These are phyloP conservation scores for Drosophila mercatorum DNA, from an alignment of 2,888 invertebrate species.

Conservation along the genomic window DNA sequence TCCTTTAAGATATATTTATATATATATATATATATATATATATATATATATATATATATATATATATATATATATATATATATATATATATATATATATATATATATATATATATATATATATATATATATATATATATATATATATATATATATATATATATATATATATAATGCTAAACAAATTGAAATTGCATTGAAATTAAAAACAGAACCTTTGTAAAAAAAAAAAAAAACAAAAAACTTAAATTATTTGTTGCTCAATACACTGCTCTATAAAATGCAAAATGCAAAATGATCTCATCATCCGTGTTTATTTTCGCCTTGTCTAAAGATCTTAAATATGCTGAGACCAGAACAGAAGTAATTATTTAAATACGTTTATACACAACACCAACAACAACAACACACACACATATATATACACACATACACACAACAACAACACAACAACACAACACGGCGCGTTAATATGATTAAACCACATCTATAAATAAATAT, in stretches of 20 bases:
- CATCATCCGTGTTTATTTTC: conserved; percentile 85
- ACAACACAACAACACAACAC: conserved; percentile 57
- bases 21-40: neutral
- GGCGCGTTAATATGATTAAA: conserved; percentile 63
- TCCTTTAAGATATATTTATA: conserved; percentile 40
- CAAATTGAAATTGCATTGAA: conserved; percentile 22
- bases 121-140: too few relatives aligned
- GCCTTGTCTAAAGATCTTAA: conserved; percentile 75
- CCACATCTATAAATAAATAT: conserved; percentile 69
- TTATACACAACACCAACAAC: conserved; percentile 25
- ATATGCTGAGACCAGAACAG: conserved; percentile 51
- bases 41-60: conserved; percentile 8
- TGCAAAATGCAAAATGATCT: conserved; percentile 84
- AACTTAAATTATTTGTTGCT: conserved; percentile 54
- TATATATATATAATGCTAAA: conserved; percentile 15
- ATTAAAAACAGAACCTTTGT: conserved; percentile 31
- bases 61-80: conserved; percentile 1
- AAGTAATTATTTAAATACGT: conserved; percentile 39
- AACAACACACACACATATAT: conserved; percentile 24
- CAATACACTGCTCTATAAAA: conserved; percentile 64
- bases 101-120: conserved; percentile 1
- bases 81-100: conserved; percentile 6
- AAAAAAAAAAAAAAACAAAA: conserved; percentile 16
- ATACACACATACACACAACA: conserved; percentile 28
- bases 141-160: conserved; percentile 2